Conservation (phyloP, 1,140 invertebrate genomes). For the Tyrophagus putrescentiae region DNA sequence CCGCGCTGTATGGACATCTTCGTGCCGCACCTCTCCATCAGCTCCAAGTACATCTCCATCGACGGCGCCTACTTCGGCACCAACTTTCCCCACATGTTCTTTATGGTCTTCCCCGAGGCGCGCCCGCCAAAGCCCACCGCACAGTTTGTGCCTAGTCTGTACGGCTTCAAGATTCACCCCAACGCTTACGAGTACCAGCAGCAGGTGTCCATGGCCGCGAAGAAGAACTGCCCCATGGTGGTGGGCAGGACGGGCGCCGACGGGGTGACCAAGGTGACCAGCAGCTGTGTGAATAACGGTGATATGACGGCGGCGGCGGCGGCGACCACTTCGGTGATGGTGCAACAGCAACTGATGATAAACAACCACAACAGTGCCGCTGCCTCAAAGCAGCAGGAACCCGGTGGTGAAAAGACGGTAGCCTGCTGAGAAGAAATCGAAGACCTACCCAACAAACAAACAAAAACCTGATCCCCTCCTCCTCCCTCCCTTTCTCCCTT, state of each 20-base stretch:
- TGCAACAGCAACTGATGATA: conserved; percentile 1
- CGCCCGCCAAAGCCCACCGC: conserved; percentile 87
- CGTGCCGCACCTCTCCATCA: conserved; percentile 95
- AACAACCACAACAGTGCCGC: neutral
- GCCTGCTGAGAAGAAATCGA: no score
- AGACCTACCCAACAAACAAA: no score
- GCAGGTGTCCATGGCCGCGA: conserved; percentile 36
- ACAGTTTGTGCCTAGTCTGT: conserved; percentile 92
- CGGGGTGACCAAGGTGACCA: no score
- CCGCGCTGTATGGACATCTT: conserved; percentile 99
- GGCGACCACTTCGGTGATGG: neutral
- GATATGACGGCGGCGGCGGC: no score
- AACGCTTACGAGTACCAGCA: conserved; percentile 93
- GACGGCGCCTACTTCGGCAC: conserved; percentile 99
- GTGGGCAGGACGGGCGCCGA: neutral
- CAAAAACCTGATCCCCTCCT: no score
- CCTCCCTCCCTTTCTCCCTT: no score
- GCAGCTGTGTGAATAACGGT: no score
- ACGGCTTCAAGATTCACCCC: conserved; percentile 99
- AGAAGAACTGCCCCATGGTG: neutral
- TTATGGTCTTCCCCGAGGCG: conserved; percentile 99
- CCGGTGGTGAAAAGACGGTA: no score
- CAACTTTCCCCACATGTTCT: conserved; percentile 98
- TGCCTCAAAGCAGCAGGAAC: no score
- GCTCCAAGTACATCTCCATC: conserved; percentile 63